phyloP scores from a whole-genome alignment of 1,140 invertebrate species.

The Myzus persicae region DNA sequence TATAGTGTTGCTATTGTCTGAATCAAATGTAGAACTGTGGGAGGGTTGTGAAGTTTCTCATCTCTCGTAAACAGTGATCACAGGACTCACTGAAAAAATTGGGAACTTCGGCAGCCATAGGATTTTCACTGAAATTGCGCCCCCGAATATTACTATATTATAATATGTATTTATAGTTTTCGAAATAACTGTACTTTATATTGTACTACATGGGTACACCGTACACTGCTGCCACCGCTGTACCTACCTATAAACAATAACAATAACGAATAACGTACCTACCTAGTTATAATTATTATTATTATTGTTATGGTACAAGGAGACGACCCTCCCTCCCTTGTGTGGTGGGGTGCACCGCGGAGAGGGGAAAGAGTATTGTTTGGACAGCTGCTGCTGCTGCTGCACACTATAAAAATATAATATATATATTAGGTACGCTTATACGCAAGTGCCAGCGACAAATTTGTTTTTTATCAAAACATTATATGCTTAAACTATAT shows the following conservation, averaged over 20 bases:
- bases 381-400: slow-evolving; percentile 50
- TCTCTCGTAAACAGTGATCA: not conserved
- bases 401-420: not conserved
- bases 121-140: not conserved
- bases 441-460: not conserved
- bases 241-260: not conserved
- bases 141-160: no score
- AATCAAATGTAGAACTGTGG: not conserved
- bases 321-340: not conserved
- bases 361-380: not conserved
- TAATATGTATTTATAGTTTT: not conserved
- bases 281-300: not conserved
- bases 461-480: not conserved
- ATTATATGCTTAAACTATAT: not conserved
- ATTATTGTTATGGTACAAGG: not conserved
- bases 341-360: not conserved
- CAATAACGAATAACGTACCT: not conserved
- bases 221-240: not conserved
- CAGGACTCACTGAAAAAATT: not conserved
- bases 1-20: not conserved
- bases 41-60: not conserved
- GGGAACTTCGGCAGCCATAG: not conserved
- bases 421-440: not conserved
- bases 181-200: not conserved
- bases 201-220: no score